A percentile compares a stretch with the other conserved stretches of the same genome.
phyloP scores from a whole-genome alignment of 2,888 invertebrate genomes.

The Latheticus oryzae region DNA sequence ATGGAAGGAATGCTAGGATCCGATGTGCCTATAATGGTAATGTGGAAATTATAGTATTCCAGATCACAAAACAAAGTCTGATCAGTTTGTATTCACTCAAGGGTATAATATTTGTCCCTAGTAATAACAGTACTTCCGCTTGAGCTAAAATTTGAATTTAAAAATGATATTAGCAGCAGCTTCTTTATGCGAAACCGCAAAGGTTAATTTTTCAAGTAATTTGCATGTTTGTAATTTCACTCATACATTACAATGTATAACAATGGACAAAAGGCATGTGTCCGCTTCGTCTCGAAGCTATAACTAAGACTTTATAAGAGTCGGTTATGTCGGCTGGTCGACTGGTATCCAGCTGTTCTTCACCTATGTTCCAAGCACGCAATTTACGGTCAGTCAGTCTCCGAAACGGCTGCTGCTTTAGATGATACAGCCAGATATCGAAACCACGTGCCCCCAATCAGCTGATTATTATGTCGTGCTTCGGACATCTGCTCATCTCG shows the following conservation, averaged over 20 bases:
- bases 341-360: slow-evolving; percentile 37
- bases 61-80: no score
- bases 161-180: no score
- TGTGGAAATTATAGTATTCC: no score
- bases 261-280: slow-evolving; percentile 36
- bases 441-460: slow-evolving; percentile 34
- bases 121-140: no score
- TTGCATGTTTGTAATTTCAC: no score
- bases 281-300: slow-evolving; percentile 29
- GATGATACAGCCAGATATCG: slow-evolving; percentile 35
- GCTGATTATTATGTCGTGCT: slow-evolving; percentile 24
- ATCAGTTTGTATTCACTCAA: no score
- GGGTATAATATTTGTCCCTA: no score
- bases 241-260: no score
- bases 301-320: slow-evolving; percentile 24
- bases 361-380: slow-evolving; percentile 19
- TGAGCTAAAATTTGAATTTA: no score
- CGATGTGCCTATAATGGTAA: background rate
- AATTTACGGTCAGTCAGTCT: slow-evolving; percentile 30
- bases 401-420: slow-evolving; percentile 29
- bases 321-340: slow-evolving; percentile 37
- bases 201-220: no score
- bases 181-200: no score
- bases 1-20: slow-evolving; percentile 11
- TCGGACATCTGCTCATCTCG: slow-evolving; percentile 33